phyloP scores from a whole-genome alignment of 2,888 invertebrate genomes.

The Theodoxus fluviatilis region DNA sequence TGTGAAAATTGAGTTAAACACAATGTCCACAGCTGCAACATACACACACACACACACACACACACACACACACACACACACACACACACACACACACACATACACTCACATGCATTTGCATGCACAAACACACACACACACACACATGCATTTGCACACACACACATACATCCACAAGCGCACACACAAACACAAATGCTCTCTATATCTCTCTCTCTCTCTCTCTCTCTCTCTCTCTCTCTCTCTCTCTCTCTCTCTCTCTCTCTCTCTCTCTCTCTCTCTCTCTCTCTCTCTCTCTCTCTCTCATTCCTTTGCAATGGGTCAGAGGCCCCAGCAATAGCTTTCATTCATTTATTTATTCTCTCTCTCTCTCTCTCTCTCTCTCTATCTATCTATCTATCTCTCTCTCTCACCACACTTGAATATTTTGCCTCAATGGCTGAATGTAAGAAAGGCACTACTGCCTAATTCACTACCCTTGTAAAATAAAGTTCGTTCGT shows the following conservation, averaged over 20 bases:
- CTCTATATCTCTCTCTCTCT: neutral
- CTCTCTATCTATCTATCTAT: conserved; percentile 19
- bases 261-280: conserved; percentile 18
- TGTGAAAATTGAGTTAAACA: no score
- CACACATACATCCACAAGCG: neutral
- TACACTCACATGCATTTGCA: neutral
- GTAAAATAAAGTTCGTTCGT: no score
- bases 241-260: conserved; percentile 4
- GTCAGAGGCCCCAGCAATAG: neutral
- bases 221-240: neutral
- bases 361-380: conserved; percentile 8
- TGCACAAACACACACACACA: neutral
- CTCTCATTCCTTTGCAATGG: neutral
- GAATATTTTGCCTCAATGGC: neutral
- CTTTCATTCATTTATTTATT: neutral
- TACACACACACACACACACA: neutral
- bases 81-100: no score
- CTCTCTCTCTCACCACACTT: neutral
- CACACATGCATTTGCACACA: neutral
- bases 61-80: neutral
- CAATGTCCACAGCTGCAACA: no score
- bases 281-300: conserved; percentile 1
- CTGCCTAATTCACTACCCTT: no score
- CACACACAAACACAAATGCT: neutral
- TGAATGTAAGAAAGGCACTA: no score